Evolutionary conservation across 2,888 invertebrate genomes (phyloP).

Genomic region (Andrena hattorfiana): DNA sequence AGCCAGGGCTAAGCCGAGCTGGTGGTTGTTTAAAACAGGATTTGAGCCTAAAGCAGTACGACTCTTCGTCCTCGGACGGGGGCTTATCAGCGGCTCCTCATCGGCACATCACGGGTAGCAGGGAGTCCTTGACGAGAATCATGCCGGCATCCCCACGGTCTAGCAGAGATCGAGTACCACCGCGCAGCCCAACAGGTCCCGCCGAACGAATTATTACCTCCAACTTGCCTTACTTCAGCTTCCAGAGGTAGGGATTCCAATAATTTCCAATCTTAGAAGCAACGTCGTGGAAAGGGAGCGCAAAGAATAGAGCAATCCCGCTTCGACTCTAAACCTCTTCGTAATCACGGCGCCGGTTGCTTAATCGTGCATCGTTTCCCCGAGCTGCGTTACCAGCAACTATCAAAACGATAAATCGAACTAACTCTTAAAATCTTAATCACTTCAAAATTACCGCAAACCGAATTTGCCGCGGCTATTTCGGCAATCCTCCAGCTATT

Average conservation of each 20-base stretch:
- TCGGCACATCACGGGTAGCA: slow-evolving; percentile 81
- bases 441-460: too few species aligned
- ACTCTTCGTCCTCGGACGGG: slow-evolving; percentile 81
- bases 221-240: slow-evolving; percentile 82
- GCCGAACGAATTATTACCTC: slow-evolving; percentile 81
- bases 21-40: slow-evolving; percentile 76
- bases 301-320: not conserved
- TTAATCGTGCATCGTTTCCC: not conserved
- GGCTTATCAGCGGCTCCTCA: slow-evolving; percentile 78
- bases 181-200: slow-evolving; percentile 81
- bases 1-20: not conserved
- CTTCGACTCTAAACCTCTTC: not conserved
- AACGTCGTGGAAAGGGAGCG: not conserved
- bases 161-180: slow-evolving; percentile 80
- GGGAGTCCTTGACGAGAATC: slow-evolving; percentile 82
- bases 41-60: slow-evolving; percentile 83
- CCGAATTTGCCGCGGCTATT: too few species aligned
- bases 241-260: slow-evolving; percentile 78
- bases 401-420: too few species aligned
- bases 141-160: slow-evolving; percentile 81
- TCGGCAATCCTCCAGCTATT: too few species aligned
- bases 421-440: too few species aligned
- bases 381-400: not conserved
- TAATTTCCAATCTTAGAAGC: not conserved
- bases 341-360: not conserved